Percentiles rank a stretch among this genome's conserved stretches.
These are phyloP conservation scores for Acleris holmiana DNA, from an alignment of 2,888 invertebrate species.

Conservation along the genomic window DNA sequence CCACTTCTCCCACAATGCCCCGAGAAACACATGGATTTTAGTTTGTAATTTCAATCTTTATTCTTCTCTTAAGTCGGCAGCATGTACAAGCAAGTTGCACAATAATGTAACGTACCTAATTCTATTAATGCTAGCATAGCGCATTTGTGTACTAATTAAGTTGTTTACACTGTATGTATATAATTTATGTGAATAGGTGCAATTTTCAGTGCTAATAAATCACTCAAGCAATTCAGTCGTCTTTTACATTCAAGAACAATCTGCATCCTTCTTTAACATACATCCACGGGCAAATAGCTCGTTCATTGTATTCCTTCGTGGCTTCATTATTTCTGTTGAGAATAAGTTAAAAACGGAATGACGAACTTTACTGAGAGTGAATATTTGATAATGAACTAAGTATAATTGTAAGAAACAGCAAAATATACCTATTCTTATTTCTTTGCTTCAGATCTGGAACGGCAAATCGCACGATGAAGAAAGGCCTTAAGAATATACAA, in stretches of 20 bases:
- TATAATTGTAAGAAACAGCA: too few relatives aligned
- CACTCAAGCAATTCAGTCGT: not conserved
- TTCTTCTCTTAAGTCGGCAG: constrained; percentile 1
- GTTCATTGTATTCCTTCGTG: too few relatives aligned
- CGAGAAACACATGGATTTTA: not conserved
- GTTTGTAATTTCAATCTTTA: not conserved
- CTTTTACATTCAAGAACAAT: not conserved
- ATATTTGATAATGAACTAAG: too few relatives aligned
- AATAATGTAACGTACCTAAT: not conserved
- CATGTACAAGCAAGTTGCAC: not conserved
- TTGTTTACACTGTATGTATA: not conserved
- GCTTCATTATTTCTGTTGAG: too few relatives aligned
- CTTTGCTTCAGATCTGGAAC: constrained; percentile 70
- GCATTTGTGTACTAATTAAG: not conserved
- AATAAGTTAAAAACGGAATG: too few relatives aligned
- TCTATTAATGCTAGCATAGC: not conserved
- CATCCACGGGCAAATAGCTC: not conserved
- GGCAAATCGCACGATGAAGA: constrained; percentile 45
- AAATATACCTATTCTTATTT: constrained; percentile 27
- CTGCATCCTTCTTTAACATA: not conserved
- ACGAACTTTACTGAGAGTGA: too few relatives aligned
- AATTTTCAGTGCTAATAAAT: not conserved
- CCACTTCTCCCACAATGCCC: not conserved
- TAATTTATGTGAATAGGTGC: not conserved
- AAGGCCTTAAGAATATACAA: constrained; percentile 50